These are phyloP conservation scores for Axea sp. DNA, from an alignment of 2,888 invertebrate species.

Conservation along the genomic window DNA sequence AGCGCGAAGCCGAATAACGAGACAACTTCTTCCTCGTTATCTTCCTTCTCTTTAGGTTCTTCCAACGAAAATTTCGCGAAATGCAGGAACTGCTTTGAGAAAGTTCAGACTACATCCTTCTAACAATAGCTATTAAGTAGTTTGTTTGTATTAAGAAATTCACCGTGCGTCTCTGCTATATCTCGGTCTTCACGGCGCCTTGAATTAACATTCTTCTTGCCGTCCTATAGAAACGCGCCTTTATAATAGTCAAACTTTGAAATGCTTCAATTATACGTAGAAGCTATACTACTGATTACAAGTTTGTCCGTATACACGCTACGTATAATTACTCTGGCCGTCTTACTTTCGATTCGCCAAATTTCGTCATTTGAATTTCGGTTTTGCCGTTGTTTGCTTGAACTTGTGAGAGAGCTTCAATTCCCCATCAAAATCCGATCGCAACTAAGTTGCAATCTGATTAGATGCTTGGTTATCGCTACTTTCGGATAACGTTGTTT, in stretches of 20 bases:
- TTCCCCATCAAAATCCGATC: slow-evolving; percentile 28
- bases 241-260: slow-evolving; percentile 63
- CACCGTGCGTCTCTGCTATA: slow-evolving; percentile 58
- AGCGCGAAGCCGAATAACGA: slow-evolving; percentile 33
- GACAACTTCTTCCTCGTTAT: slow-evolving; percentile 54
- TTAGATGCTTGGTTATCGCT: too few species aligned
- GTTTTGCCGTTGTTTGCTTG: slow-evolving; percentile 25
- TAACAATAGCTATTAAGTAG: slow-evolving; percentile 72
- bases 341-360: slow-evolving; percentile 48
- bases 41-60: slow-evolving; percentile 45
- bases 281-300: slow-evolving; percentile 54
- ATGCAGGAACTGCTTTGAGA: slow-evolving; percentile 56
- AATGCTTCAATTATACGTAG: slow-evolving; percentile 60
- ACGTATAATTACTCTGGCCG: slow-evolving; percentile 34
- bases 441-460: slow-evolving; percentile 20
- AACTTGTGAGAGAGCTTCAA: slow-evolving; percentile 6
- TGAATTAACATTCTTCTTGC: slow-evolving; percentile 62
- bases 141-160: slow-evolving; percentile 72
- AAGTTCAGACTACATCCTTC: slow-evolving; percentile 65
- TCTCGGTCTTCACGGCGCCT: slow-evolving; percentile 51
- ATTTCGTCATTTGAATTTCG: slow-evolving; percentile 52
- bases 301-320: slow-evolving; percentile 48
- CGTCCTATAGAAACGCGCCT: slow-evolving; percentile 54
- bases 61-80: slow-evolving; percentile 51
- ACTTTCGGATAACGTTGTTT: too few species aligned